A percentile compares a stretch with the other conserved stretches of the same genome.
Evolutionary conservation across 2,113 vertebrate species (phyloP).

Genomic region (Narcine bancroftii): DNA sequence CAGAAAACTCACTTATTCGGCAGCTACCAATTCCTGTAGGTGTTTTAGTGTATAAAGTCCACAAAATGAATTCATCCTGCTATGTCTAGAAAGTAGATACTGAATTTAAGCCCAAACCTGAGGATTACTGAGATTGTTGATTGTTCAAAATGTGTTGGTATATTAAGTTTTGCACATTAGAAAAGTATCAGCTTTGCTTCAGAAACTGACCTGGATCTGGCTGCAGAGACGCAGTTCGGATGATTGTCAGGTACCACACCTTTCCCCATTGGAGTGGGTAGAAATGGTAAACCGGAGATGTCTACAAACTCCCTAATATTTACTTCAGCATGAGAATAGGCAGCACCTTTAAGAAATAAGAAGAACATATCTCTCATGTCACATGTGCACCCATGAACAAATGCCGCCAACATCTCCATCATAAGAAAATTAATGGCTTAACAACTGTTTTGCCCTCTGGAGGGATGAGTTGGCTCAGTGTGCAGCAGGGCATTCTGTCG

Average conservation of each 20-base stretch:
- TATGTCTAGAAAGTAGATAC: slow-evolving; percentile 32
- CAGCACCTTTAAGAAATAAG: slow-evolving; percentile 65
- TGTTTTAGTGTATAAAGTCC: background rate
- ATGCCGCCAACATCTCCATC: background rate
- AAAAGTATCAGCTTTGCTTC: background rate
- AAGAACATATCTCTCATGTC: background rate
- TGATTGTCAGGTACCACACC: slow-evolving; percentile 86
- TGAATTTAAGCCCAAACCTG: background rate
- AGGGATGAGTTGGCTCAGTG: no score
- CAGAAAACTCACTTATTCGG: no score
- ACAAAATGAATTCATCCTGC: background rate
- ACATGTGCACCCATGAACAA: background rate
- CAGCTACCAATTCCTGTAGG: no score
- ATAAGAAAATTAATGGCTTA: no score
- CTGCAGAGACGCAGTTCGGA: slow-evolving; percentile 78
- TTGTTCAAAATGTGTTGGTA: background rate
- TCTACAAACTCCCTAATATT: slow-evolving; percentile 71
- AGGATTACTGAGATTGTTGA: background rate
- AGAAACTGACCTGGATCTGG: slow-evolving; percentile 74
- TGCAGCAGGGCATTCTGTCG: no score
- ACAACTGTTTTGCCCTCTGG: no score
- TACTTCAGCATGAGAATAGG: slow-evolving; percentile 73
- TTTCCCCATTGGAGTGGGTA: slow-evolving; percentile 95
- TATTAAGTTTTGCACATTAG: background rate
- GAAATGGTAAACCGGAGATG: slow-evolving; percentile 71